Evolutionary conservation across 2,797 vertebrate species (phyloP).

Genomic region (Phataginus tetradactyla): DNA sequence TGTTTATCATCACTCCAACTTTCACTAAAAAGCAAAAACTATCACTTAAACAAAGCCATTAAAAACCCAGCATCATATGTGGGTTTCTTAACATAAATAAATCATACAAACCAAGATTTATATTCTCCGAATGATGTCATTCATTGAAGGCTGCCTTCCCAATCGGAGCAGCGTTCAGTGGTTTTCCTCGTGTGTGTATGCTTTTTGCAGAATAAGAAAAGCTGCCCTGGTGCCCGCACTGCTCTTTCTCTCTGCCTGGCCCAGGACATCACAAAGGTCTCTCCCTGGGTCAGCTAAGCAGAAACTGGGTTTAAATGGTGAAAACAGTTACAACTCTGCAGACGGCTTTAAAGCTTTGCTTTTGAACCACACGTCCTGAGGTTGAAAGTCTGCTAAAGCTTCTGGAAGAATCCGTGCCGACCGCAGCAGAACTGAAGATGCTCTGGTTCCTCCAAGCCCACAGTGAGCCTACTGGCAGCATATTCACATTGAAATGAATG

Average conservation of each 20-base stretch:
- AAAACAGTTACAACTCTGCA: accelerated
- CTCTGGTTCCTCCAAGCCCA: background rate
- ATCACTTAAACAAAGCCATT: conserved; percentile 68
- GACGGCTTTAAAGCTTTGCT: background rate
- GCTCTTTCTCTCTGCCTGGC: background rate
- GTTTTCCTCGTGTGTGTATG: background rate
- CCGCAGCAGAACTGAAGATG: background rate
- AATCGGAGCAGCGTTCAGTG: background rate
- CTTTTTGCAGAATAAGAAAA: conserved; percentile 3
- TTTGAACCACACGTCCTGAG: accelerated
- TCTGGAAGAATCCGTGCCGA: background rate
- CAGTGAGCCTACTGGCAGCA: background rate
- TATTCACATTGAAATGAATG: accelerated
- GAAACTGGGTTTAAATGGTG: background rate
- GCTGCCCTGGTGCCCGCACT: too few relatives aligned
- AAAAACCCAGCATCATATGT: conserved; percentile 37
- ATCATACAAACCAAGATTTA: background rate
- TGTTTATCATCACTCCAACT: conserved; percentile 60
- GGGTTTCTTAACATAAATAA: conserved; percentile 68
- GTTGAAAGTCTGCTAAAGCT: background rate
- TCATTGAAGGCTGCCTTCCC: conserved; percentile 24
- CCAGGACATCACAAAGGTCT: background rate
- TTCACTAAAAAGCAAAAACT: conserved; percentile 53
- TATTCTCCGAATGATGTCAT: conserved; percentile 8
- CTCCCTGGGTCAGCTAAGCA: background rate